Conservation (phyloP, 2,888 invertebrate genomes). For the Agrochola lychnidis region DNA sequence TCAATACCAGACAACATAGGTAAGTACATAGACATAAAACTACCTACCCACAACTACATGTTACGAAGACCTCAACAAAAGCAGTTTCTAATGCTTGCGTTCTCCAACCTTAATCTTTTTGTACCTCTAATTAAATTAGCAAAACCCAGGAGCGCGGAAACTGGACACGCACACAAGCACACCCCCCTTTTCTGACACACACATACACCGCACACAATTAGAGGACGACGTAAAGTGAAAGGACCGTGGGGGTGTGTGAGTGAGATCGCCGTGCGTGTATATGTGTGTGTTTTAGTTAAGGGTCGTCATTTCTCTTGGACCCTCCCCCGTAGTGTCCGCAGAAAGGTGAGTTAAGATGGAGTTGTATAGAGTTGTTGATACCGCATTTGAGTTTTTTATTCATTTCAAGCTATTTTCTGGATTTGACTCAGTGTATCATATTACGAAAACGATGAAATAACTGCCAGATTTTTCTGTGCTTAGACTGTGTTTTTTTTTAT, state of each 20-base stretch:
- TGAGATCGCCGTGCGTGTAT: slow-evolving; percentile 82
- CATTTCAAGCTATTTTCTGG: no score
- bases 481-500: no score
- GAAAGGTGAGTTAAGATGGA: slow-evolving; percentile 90
- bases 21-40: slow-evolving; percentile 34
- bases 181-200: slow-evolving; percentile 67
- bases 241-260: slow-evolving; percentile 75
- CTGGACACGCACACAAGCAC: slow-evolving; percentile 86
- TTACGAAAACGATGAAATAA: no score
- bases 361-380: slow-evolving; percentile 76
- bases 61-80: slow-evolving; percentile 83
- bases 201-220: slow-evolving; percentile 71
- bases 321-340: slow-evolving; percentile 91
- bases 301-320: slow-evolving; percentile 91
- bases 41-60: slow-evolving; percentile 60
- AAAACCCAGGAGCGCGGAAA: slow-evolving; percentile 90
- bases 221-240: slow-evolving; percentile 70
- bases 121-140: slow-evolving; percentile 91
- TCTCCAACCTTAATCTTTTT: slow-evolving; percentile 90
- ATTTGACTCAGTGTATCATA: no score
- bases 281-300: slow-evolving; percentile 91
- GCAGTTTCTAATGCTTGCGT: slow-evolving; percentile 87
- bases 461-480: no score
- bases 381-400: slow-evolving; percentile 14
- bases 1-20: slow-evolving; percentile 22